A percentile compares a stretch with the other conserved stretches of the same genome.
These are phyloP conservation scores for Cephonodes hylas DNA, from an alignment of 2,888 invertebrate species.

Conservation along the genomic window DNA sequence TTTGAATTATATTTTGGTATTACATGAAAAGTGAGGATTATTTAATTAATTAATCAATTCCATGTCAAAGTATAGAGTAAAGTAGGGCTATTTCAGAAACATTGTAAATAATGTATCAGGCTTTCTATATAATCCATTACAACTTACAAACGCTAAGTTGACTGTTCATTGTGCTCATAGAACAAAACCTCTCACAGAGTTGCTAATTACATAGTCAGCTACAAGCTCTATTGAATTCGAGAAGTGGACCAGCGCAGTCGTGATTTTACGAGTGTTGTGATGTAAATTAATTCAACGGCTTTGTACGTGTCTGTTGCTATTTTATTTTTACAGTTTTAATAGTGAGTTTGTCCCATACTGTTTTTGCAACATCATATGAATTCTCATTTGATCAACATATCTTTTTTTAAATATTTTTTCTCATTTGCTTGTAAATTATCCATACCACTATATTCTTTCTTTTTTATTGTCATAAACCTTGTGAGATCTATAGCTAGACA, in stretches of 20 bases:
- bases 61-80: neutral
- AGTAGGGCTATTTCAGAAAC: neutral
- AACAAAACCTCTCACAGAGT: neutral
- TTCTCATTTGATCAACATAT: too few species aligned
- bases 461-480: too few species aligned
- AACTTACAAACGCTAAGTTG: neutral
- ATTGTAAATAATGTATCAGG: neutral
- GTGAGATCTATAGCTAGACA: too few species aligned
- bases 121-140: constrained; percentile 4
- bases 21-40: neutral
- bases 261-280: neutral
- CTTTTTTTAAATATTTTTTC: too few species aligned
- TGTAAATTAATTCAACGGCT: neutral
- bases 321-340: neutral
- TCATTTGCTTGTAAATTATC: too few species aligned
- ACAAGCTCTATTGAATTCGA: constrained; percentile 1
- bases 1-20: neutral
- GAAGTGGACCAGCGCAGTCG: constrained; percentile 1
- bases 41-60: neutral
- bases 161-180: neutral
- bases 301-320: neutral
- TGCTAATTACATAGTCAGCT: neutral
- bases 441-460: too few species aligned
- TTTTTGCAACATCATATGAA: too few species aligned
- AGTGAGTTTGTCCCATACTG: neutral